Conservation (phyloP, 2,888 invertebrate species). For the Acanthosepion pharaonis region DNA sequence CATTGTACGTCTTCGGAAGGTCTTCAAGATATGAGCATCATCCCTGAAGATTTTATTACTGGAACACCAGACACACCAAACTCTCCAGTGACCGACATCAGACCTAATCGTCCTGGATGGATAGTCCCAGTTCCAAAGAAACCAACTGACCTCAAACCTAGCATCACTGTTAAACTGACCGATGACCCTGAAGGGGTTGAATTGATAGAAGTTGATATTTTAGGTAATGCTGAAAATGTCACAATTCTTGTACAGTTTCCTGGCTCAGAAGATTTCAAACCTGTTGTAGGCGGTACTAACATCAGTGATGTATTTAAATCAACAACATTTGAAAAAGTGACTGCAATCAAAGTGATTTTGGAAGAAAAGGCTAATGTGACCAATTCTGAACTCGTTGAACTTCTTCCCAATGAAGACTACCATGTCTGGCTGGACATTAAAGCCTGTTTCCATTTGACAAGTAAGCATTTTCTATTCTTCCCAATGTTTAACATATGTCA, state of each 20-base stretch:
- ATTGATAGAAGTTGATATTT: neutral
- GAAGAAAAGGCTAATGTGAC: neutral
- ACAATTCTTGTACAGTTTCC: conserved; percentile 33
- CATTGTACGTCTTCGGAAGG: neutral
- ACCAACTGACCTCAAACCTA: neutral
- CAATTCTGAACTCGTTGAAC: too few species aligned
- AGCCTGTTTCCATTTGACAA: neutral
- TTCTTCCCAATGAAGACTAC: neutral
- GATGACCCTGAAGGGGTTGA: conserved; percentile 40
- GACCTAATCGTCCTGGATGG: neutral
- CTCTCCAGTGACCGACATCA: neutral
- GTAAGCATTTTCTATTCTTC: neutral
- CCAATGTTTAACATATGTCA: too few species aligned
- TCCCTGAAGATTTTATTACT: conserved; percentile 23
- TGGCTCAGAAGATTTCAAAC: neutral
- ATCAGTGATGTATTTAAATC: neutral
- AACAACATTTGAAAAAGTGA: neutral
- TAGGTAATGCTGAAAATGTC: neutral
- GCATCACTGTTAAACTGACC: neutral
- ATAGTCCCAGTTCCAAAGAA: neutral
- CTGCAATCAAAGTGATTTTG: conserved; percentile 24
- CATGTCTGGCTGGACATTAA: neutral
- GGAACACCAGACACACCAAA: conserved; percentile 36
- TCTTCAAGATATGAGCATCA: conserved; percentile 11
- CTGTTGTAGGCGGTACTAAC: neutral